Evolutionary conservation across 1,140 invertebrate species (phyloP).

Genomic region (Papilio polyxenes): DNA sequence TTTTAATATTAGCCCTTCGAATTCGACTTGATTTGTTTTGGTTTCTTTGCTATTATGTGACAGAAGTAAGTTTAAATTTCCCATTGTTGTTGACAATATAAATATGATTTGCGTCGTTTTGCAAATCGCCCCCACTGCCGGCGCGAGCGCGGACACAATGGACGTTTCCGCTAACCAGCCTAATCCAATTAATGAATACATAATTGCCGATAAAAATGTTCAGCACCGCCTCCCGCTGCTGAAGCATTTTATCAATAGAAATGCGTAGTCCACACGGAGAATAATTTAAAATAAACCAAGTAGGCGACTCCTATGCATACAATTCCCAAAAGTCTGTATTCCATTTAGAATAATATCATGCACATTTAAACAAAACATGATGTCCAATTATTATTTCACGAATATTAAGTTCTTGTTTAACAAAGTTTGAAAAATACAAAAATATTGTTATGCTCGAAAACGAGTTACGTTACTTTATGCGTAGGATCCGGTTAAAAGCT

Average conservation of each 20-base stretch:
- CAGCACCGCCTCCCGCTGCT: neutral
- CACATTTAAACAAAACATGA: no score
- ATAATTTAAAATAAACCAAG: neutral
- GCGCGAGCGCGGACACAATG: slow-evolving; percentile 3
- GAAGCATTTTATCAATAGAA: neutral
- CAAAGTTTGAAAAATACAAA: neutral
- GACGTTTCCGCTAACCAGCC: neutral
- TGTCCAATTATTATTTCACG: no score
- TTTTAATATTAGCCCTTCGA: no score
- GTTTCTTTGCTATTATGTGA: no score
- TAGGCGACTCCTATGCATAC: no score
- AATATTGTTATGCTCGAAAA: neutral
- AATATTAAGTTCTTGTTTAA: no score
- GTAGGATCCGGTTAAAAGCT: neutral
- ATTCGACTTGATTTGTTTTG: no score
- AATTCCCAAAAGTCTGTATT: no score
- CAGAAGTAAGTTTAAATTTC: no score
- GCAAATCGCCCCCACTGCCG: neutral
- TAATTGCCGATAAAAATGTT: slow-evolving; percentile 19
- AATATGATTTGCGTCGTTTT: neutral
- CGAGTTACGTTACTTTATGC: neutral
- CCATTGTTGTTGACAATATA: no score
- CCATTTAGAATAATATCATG: no score
- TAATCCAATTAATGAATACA: slow-evolving; percentile 13
- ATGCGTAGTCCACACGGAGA: neutral